phyloP scores from a whole-genome alignment of 2,113 vertebrate species.

The Neotoma lepida region DNA sequence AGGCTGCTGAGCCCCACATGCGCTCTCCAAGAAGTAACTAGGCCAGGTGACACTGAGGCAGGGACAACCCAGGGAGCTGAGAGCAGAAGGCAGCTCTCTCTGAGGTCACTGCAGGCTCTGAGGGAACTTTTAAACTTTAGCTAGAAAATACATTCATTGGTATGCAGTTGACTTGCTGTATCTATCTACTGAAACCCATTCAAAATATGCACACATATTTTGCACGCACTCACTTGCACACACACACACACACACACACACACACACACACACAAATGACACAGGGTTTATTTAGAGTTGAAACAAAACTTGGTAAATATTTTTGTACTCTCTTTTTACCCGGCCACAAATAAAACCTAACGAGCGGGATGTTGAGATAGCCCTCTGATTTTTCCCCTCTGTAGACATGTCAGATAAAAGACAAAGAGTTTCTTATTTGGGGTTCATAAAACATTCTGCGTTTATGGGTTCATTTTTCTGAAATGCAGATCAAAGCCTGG shows the following conservation, averaged over 20 bases:
- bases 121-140: background rate
- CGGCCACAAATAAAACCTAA: constrained; percentile 79
- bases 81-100: background rate
- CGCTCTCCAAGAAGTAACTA: fast-evolving
- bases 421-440: constrained; percentile 87
- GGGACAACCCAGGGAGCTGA: background rate
- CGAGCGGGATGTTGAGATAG: constrained; percentile 79
- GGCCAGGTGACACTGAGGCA: background rate
- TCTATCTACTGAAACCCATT: constrained; percentile 37
- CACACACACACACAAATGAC: background rate
- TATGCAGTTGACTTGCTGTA: background rate
- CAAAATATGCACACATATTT: background rate
- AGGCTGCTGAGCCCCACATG: background rate
- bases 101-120: fast-evolving
- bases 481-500: constrained; percentile 87
- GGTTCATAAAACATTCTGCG: constrained; percentile 85
- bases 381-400: constrained; percentile 80
- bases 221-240: fast-evolving
- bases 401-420: constrained; percentile 87
- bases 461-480: constrained; percentile 86
- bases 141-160: background rate
- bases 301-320: constrained; percentile 77
- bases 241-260: background rate
- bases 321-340: constrained; percentile 68
- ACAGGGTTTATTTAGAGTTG: constrained; percentile 71